phyloP scores from a whole-genome alignment of 2,113 vertebrate species.

The Hippotragus niger region DNA sequence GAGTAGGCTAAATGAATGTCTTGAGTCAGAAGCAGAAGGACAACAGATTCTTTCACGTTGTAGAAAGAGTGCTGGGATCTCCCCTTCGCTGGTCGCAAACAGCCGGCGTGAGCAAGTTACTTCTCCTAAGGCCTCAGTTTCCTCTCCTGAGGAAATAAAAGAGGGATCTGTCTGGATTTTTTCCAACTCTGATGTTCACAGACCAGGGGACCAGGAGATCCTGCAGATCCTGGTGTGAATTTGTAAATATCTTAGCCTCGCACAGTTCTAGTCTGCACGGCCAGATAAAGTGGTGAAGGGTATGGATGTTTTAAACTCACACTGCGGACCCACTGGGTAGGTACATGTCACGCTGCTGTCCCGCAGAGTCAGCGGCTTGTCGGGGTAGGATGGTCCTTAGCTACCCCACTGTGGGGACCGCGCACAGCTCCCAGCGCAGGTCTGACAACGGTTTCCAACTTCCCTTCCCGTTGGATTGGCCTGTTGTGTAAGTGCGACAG shows the following conservation, averaged over 20 bases:
- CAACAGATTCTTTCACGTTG: background rate
- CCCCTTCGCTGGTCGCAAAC: background rate
- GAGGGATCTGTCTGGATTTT: background rate
- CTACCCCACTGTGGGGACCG: rapidly evolving
- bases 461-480: background rate
- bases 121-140: background rate
- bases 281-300: background rate
- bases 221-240: background rate
- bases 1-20: background rate
- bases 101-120: background rate
- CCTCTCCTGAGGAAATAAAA: background rate
- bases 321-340: background rate
- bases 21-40: background rate
- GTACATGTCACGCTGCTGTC: background rate
- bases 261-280: background rate
- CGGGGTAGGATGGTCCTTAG: background rate
- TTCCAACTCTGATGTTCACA: background rate
- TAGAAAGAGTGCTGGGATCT: background rate
- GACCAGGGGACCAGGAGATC: background rate
- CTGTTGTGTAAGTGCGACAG: background rate
- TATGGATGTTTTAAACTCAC: background rate
- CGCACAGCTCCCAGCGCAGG: rapidly evolving
- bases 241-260: background rate
- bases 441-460: rapidly evolving
- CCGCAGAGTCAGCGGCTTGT: background rate